These are phyloP conservation scores for Branchipolynoe longqiensis DNA, from an alignment of 2,888 invertebrate genomes.

Conservation along the genomic window DNA sequence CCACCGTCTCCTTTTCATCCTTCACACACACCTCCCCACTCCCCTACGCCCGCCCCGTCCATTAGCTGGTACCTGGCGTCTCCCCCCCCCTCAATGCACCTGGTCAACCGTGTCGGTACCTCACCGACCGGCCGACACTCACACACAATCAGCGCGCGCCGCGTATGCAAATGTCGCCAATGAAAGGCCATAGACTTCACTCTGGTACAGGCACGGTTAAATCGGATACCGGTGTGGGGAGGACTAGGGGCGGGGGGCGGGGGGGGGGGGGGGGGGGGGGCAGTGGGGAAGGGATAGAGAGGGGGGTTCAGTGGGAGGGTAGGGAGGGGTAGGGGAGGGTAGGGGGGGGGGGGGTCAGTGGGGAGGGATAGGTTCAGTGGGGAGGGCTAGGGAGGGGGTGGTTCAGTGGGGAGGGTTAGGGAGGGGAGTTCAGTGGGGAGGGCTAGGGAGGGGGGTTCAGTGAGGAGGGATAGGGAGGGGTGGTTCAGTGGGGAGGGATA, in stretches of 20 bases:
- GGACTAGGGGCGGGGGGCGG: not conserved
- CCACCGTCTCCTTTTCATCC: too few species aligned
- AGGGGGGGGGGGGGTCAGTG: not conserved
- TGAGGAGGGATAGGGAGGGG: too few species aligned
- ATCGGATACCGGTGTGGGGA: too few species aligned
- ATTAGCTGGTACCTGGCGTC: slow-evolving; percentile 11
- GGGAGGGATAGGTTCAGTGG: too few species aligned
- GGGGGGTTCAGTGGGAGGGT: not conserved
- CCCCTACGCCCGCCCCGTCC: not conserved
- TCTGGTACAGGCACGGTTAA: too few species aligned
- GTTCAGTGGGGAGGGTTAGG: too few species aligned
- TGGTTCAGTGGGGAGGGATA: too few species aligned
- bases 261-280: not conserved
- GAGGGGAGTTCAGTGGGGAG: too few species aligned
- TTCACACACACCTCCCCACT: not conserved
- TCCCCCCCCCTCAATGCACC: not conserved
- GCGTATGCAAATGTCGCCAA: slow-evolving; percentile 22
- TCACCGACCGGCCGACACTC: not conserved
- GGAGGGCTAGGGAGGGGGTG: too few species aligned
- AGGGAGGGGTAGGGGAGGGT: not conserved
- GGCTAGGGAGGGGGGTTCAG: too few species aligned
- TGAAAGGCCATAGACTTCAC: slow-evolving; percentile 37
- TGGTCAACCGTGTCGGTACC: not conserved
- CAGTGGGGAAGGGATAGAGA: not conserved
- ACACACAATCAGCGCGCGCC: not conserved